Conservation (phyloP, 2,888 invertebrate species). For the Pandemis heparana region DNA sequence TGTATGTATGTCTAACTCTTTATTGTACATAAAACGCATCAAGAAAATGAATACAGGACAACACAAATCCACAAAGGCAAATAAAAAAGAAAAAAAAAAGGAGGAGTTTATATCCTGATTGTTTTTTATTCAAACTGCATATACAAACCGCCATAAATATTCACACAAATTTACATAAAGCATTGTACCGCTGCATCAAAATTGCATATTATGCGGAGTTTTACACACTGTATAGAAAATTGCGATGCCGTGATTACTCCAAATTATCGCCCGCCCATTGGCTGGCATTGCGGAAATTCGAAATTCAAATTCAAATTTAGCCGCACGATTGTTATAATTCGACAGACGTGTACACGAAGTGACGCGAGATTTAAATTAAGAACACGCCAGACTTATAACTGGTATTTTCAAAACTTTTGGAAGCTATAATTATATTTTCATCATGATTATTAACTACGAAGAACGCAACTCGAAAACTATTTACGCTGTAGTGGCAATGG, state of each 20-base stretch:
- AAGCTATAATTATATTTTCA: background rate
- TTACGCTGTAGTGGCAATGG: too few relatives aligned
- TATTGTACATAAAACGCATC: too few relatives aligned
- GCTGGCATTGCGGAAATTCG: slow-evolving; percentile 27
- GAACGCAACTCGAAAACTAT: too few relatives aligned
- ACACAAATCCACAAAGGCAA: too few relatives aligned
- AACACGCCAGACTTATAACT: background rate
- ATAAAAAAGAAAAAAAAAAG: too few relatives aligned
- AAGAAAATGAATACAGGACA: too few relatives aligned
- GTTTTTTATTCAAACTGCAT: background rate
- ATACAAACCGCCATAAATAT: background rate
- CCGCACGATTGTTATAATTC: slow-evolving; percentile 9
- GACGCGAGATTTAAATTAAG: background rate
- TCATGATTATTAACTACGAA: too few relatives aligned
- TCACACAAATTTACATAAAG: slow-evolving; percentile 46
- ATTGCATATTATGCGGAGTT: slow-evolving; percentile 50
- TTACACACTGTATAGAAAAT: slow-evolving; percentile 49
- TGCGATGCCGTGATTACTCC: slow-evolving; percentile 53
- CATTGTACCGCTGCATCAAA: slow-evolving; percentile 41
- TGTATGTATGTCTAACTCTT: too few relatives aligned
- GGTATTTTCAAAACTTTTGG: background rate
- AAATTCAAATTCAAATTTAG: slow-evolving; percentile 32
- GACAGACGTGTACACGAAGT: slow-evolving; percentile 6
- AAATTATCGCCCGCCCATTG: slow-evolving; percentile 47
- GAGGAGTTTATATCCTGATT: too few relatives aligned